Evolutionary conservation across 2,888 invertebrate species (phyloP), one percentile per base, ranked within the genome.

Genomic region (Craniophora ligustri): DNA sequence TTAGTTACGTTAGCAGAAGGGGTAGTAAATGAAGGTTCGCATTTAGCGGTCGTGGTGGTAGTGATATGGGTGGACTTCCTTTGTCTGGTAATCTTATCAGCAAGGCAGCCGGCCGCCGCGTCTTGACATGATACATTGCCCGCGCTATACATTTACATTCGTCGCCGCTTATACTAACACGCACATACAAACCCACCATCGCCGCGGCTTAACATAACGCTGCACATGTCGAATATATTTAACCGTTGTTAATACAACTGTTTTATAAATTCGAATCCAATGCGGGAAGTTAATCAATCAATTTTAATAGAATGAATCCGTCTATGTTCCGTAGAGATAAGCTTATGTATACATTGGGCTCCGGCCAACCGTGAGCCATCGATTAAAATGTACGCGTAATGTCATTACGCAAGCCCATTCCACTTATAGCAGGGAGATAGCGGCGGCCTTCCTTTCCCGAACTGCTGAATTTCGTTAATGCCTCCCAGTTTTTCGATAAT

Each of bases 21-120:
- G 86, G 87, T 88, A 86, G 88, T 87, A 89, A 91, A 91, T 89
- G 88, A 92, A 90, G 87, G 90, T 80, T 88, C 83, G 83, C 86
- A 87, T 91, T 91, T 91, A 91, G 92, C 85, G 88, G 88, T 84
- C 80, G 81, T 79, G 82, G 86, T 84, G 88, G 88, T 90, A 89
- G 88, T 91, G 91, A 92, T 92, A 90, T 89, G 91, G 91, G 89
- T 90, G 91, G 90, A 92, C 91, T 92, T 90, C 91, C 92, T 92
- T 92, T 92, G 92, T 92, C 92, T 92, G 82, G 87, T 89, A 92
- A 93, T 92, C 91, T 92, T 92, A 93, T 93, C 92, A 88, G 87
- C 71, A 76, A 78, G 84, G 81, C 87, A 83, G 86, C 85, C 86
- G 85, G 82, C 83, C 80, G 82, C 81, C 79, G 80, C 80, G 85